phyloP scores from a whole-genome alignment of 2,797 vertebrate species.

The Oryzias dopingdopingensis region DNA sequence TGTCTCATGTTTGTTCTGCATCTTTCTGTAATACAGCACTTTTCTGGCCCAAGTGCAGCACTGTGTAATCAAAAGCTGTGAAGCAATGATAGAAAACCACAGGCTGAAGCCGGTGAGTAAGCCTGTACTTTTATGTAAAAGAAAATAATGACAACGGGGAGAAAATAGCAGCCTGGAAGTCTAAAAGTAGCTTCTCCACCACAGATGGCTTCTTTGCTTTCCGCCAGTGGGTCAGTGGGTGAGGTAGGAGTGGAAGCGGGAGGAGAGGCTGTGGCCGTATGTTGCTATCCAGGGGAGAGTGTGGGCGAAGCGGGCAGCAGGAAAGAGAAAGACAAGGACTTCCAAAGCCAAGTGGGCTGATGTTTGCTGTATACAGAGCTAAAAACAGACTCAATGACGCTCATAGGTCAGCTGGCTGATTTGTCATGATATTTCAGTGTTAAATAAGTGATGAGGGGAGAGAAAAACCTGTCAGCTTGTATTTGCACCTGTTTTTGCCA shows the following conservation, averaged over 20 bases:
- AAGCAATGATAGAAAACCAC: conserved; percentile 38
- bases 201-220: conserved; percentile 75
- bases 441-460: conserved; percentile 53
- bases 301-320: conserved; percentile 71
- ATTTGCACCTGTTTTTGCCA: conserved; percentile 45
- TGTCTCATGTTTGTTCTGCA: neutral
- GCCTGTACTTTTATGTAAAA: conserved; percentile 33
- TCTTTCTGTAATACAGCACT: conserved; percentile 37
- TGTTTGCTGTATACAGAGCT: conserved; percentile 51
- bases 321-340: conserved; percentile 73
- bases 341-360: conserved; percentile 74
- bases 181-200: conserved; percentile 75
- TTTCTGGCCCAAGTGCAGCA: conserved; percentile 29
- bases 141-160: conserved; percentile 32
- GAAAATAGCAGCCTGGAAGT: conserved; percentile 76
- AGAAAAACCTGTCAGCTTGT: conserved; percentile 64
- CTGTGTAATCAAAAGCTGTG: conserved; percentile 57
- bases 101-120: conserved; percentile 32
- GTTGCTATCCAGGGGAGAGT: conserved; percentile 67
- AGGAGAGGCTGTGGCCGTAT: conserved; percentile 58
- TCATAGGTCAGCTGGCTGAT: conserved; percentile 57
- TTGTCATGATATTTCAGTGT: conserved; percentile 74
- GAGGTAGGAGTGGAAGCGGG: conserved; percentile 60
- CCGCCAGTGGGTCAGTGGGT: conserved; percentile 83
- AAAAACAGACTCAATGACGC: conserved; percentile 70